Evolutionary conservation across 2,797 vertebrate genomes (phyloP).

Genomic region (Propithecus perrieri): DNA sequence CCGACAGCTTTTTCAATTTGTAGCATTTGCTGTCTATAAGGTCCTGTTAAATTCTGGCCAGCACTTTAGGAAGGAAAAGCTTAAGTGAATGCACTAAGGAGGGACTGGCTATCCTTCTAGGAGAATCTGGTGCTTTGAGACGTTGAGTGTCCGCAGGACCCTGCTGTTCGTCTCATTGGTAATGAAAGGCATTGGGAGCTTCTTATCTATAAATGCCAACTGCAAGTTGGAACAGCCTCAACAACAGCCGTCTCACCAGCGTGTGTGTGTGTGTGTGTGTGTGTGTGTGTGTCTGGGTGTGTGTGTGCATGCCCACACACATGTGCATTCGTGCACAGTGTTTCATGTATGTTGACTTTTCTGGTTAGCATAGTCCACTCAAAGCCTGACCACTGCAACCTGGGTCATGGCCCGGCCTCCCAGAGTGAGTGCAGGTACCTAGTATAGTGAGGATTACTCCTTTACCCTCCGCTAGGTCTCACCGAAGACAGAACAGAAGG

Average conservation of each 20-base stretch:
- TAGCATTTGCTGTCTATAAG: neutral
- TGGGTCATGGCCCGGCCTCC: neutral
- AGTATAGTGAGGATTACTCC: neutral
- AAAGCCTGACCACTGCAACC: neutral
- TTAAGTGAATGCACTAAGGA: neutral
- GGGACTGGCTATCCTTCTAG: neutral
- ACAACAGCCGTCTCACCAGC: neutral
- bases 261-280: neutral
- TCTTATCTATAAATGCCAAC: constrained; percentile 61
- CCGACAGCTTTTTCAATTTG: neutral
- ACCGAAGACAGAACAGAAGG: neutral
- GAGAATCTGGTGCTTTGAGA: neutral
- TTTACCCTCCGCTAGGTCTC: neutral
- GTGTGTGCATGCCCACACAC: fast-evolving
- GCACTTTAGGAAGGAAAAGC: neutral
- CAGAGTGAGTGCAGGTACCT: neutral
- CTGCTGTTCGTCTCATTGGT: neutral
- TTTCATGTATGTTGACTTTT: neutral
- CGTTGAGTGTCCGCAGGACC: neutral
- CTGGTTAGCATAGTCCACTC: neutral
- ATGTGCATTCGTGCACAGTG: neutral
- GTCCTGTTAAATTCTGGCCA: constrained; percentile 3
- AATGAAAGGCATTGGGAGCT: constrained; percentile 47
- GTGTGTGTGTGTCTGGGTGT: neutral
- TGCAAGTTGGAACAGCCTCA: constrained; percentile 13